A percentile compares a stretch with the other conserved stretches of the same genome.
Evolutionary conservation across 2,113 vertebrate genomes (phyloP).

Genomic region (Brachyistius frenatus): DNA sequence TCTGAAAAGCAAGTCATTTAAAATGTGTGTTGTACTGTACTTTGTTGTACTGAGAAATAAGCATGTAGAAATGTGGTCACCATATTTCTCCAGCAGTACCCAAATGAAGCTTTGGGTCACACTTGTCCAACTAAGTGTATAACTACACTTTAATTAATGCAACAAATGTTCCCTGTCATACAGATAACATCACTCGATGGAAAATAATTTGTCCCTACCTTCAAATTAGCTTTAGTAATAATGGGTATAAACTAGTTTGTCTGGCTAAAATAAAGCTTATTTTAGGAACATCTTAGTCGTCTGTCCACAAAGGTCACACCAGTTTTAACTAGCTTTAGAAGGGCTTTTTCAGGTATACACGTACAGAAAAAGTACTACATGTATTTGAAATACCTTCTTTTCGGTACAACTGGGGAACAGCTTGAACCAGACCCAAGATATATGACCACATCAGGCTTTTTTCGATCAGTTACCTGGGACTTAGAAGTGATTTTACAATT

Average conservation of each 20-base stretch:
- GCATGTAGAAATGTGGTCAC: not conserved
- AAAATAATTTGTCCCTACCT: slow-evolving; percentile 3
- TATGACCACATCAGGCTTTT: not conserved
- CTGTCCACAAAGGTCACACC: slow-evolving; percentile 3
- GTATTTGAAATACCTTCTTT: no score
- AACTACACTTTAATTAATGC: slow-evolving; percentile 41
- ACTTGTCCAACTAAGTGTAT: slow-evolving; percentile 12
- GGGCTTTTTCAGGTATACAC: no score
- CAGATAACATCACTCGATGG: slow-evolving; percentile 40
- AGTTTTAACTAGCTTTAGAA: not conserved
- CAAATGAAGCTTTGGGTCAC: slow-evolving; percentile 6
- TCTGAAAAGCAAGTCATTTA: not conserved
- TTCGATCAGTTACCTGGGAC: slow-evolving; percentile 10
- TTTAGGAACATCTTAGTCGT: slow-evolving; percentile 1
- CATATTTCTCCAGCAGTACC: not conserved
- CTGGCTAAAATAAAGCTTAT: slow-evolving; percentile 3
- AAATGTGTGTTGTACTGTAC: not conserved
- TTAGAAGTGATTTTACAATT: slow-evolving; percentile 27
- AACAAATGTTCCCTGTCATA: slow-evolving; percentile 45
- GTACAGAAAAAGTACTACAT: no score
- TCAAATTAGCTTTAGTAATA: slow-evolving; percentile 41
- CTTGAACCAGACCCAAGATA: not conserved
- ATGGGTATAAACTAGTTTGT: slow-evolving; percentile 12
- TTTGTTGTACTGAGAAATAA: no score
- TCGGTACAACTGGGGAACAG: no score